Evolutionary conservation across 2,797 vertebrate species (phyloP).

Genomic region (Chelon labrosus): DNA sequence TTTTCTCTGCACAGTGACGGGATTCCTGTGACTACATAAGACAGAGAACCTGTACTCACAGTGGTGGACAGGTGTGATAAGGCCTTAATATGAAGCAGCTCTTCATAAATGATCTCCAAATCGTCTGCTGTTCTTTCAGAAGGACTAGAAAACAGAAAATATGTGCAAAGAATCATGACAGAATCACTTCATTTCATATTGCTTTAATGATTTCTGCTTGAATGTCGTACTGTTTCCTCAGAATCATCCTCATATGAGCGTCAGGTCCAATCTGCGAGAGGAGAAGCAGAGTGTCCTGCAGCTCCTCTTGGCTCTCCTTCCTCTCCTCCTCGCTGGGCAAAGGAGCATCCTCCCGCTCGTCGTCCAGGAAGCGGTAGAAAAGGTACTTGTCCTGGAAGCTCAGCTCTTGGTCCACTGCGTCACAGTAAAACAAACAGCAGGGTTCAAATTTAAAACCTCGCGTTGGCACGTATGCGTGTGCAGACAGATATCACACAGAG

Average conservation of each 20-base stretch:
- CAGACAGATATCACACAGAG: conserved; percentile 24
- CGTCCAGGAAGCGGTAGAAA: conserved; percentile 98
- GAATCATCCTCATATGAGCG: conserved; percentile 98
- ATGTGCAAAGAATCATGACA: conserved; percentile 7
- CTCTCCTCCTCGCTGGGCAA: conserved; percentile 92
- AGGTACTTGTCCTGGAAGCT: conserved; percentile 98
- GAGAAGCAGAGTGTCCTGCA: conserved; percentile 94
- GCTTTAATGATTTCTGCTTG: conserved; percentile 13
- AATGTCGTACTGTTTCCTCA: conserved; percentile 91
- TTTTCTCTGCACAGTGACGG: not conserved
- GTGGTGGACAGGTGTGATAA: conserved; percentile 98
- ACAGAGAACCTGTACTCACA: conserved; percentile 81
- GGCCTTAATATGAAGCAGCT: conserved; percentile 98
- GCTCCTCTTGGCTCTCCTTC: conserved; percentile 93
- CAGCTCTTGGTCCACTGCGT: conserved; percentile 94
- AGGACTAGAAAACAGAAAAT: conserved; percentile 83
- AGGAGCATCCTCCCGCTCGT: conserved; percentile 90
- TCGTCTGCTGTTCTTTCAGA: conserved; percentile 95
- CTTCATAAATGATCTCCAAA: conserved; percentile 97
- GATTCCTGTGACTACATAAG: not conserved
- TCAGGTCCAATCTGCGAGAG: conserved; percentile 97
- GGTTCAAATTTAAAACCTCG: not conserved
- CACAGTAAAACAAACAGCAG: conserved; percentile 18
- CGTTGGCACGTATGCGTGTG: not conserved
- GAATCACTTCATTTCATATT: conserved; percentile 13